These are phyloP conservation scores for Ichneumon xanthorius DNA, from an alignment of 2,888 invertebrate species.

Conservation along the genomic window DNA sequence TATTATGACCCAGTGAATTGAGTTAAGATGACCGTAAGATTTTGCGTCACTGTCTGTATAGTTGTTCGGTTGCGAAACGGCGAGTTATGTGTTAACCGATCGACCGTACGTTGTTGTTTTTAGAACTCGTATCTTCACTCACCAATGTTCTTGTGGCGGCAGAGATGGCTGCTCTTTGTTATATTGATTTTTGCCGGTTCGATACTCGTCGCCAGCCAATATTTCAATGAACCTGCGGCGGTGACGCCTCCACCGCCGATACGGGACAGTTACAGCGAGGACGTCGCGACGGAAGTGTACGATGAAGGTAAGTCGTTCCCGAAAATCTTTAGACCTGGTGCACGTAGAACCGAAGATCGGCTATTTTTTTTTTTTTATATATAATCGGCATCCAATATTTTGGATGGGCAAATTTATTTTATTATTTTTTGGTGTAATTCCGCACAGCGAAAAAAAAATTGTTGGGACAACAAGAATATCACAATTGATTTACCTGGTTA, in stretches of 20 bases:
- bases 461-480: too few species aligned
- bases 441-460: too few species aligned
- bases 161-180: constrained; percentile 39
- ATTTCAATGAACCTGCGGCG: not conserved
- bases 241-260: not conserved
- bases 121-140: not conserved
- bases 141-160: constrained; percentile 36
- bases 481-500: too few species aligned
- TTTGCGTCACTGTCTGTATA: not conserved
- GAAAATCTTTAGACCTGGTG: too few species aligned
- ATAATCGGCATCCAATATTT: too few species aligned
- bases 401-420: too few species aligned
- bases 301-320: constrained; percentile 47
- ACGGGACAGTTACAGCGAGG: constrained; percentile 40
- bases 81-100: not conserved
- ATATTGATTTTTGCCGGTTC: constrained; percentile 14
- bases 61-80: not conserved
- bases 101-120: not conserved
- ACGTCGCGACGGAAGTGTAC: constrained; percentile 48
- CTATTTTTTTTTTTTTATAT: not conserved
- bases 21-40: not conserved
- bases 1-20: not conserved
- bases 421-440: too few species aligned
- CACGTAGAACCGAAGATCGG: not conserved
- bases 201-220: constrained; percentile 22